Evolutionary conservation across 2,113 vertebrate species (phyloP), one percentile per base, ranked within the genome.

Genomic region (Corythornis vintsioides): DNA sequence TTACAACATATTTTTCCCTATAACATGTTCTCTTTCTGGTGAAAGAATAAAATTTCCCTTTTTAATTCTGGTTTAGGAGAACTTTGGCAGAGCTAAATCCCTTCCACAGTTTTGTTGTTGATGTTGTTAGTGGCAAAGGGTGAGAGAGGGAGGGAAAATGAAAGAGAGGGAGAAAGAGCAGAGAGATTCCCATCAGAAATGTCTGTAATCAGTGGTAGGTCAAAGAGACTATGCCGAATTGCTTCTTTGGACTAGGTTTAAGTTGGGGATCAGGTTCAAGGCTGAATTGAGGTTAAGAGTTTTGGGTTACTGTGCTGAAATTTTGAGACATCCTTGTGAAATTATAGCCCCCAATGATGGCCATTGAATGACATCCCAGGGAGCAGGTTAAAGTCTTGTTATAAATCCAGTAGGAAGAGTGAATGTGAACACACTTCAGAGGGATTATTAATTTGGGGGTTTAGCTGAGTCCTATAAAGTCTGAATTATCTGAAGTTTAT

Each of bases 281-380:
- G 88, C 83, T 92, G 83, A 94, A 86, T 2, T 59, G 83, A 78
- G 92, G 73, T 90, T 86, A 90, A 83, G 63, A 31, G 83, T 59
- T 92, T 95, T 86, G 70, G 28, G 66, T 90, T 92, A 76, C 77
- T 89, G 53, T 12, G 50, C 74, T 87, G 84, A 94, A 93, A 89
- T 92, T 90, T 92, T 95, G 90, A 93, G 88, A 86, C 50, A 88
- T 22, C 5, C 26, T 70, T 86, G 88, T 96, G 86, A 93, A 92
- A 95, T 79, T 76, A 79, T 79, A 94, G 63, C 31, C 42, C 75
- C 74, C 22, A 50, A n/a, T 1, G 4, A 65, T 25, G 38, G 52
- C 59, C 72, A 83, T 42, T 9, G 5, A 73, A 60, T 21, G 21
- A 56, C 88, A 93, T 83, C 47, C 70, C 43, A 52, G 43, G 43